Conservation (phyloP, 1,140 invertebrate species). For the Drosophila pachea region DNA sequence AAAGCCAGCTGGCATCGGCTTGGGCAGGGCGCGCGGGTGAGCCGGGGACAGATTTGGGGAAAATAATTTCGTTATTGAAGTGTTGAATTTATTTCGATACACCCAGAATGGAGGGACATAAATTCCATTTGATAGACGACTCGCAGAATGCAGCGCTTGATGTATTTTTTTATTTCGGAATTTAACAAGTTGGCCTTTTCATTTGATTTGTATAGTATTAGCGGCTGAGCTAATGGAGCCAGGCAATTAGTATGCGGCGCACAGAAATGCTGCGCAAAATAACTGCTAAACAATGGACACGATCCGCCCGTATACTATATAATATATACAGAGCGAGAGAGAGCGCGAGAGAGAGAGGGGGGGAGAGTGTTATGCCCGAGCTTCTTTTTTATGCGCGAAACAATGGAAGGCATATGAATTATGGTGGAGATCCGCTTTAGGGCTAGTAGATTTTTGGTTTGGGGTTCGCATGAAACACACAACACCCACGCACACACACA, state of each 20-base stretch:
- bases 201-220: constrained; percentile 56
- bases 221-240: constrained; percentile 23
- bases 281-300: constrained; percentile 67
- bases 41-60: constrained; percentile 7
- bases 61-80: constrained; percentile 3
- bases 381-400: constrained; percentile 69
- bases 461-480: constrained; percentile 58
- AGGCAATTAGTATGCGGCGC: constrained; percentile 55
- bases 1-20: constrained; percentile 29
- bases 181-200: constrained; percentile 45
- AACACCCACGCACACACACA: constrained; percentile 1
- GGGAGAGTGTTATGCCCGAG: constrained; percentile 14
- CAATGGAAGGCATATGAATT: constrained; percentile 68
- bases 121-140: constrained; percentile 59
- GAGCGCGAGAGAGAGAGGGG: constrained; percentile 12
- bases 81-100: constrained; percentile 1
- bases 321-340: constrained; percentile 24
- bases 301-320: constrained; percentile 51
- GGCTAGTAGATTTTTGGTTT: constrained; percentile 42
- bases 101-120: constrained; percentile 44
- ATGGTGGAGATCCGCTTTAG: constrained; percentile 48
- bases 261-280: constrained; percentile 67
- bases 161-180: constrained; percentile 18
- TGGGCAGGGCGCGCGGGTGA: constrained; percentile 20
- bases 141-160: constrained; percentile 38